Evolutionary conservation across 92 coral and sea anemone genomes (phyloP).

Genomic region (Virgularia gustaviana): DNA sequence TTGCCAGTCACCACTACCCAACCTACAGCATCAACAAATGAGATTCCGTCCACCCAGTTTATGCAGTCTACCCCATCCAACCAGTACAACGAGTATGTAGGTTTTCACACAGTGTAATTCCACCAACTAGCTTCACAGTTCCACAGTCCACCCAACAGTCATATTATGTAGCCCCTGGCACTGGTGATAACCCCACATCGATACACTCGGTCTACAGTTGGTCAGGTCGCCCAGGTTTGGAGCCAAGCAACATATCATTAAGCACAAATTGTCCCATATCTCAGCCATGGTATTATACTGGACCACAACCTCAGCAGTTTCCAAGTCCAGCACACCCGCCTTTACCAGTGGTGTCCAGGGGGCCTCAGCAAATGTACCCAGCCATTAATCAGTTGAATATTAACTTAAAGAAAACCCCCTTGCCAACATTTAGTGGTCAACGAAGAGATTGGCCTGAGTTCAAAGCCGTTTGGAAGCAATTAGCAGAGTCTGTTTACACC

Average conservation of each 20-base stretch:
- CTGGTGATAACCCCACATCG: background rate
- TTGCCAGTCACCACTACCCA: no score
- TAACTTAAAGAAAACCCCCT: slow-evolving; percentile 46
- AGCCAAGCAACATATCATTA: background rate
- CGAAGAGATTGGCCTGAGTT: slow-evolving; percentile 60
- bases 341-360: background rate
- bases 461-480: slow-evolving; percentile 62
- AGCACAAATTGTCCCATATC: background rate
- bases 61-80: no score
- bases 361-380: background rate
- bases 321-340: background rate
- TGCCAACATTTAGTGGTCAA: slow-evolving; percentile 52
- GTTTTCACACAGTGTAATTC: no score
- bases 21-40: no score
- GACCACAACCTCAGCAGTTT: background rate
- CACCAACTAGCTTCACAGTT: no score
- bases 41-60: no score
- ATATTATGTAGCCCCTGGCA: background rate
- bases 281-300: background rate
- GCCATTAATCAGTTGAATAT: background rate
- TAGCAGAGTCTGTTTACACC: slow-evolving; percentile 43
- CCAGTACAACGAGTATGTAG: no score
- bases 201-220: background rate
- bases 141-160: background rate
- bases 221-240: background rate